These are phyloP conservation scores for Brachyistius frenatus DNA, from an alignment of 2,113 vertebrate genomes.

Conservation along the genomic window DNA sequence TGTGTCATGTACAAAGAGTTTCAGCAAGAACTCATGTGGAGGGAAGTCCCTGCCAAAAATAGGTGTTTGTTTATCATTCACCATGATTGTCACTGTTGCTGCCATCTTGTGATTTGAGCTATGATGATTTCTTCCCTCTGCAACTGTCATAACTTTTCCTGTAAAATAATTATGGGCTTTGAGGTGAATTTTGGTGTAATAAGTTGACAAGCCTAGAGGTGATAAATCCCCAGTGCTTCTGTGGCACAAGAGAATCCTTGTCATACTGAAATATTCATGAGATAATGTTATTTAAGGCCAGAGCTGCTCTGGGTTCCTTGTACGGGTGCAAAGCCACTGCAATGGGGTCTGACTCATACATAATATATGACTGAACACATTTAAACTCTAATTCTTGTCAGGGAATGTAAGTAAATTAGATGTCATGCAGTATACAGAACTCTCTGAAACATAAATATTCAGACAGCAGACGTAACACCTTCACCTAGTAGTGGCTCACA, in stretches of 20 bases:
- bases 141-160: conserved; percentile 42
- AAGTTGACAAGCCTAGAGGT: conserved; percentile 40
- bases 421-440: neutral
- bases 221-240: conserved; percentile 38
- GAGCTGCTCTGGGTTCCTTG: conserved; percentile 37
- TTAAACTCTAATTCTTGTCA: conserved; percentile 14
- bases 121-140: neutral
- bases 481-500: conserved; percentile 6
- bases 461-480: neutral
- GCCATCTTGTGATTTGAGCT: conserved; percentile 17
- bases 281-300: conserved; percentile 54
- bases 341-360: conserved; percentile 12
- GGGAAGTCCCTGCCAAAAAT: neutral
- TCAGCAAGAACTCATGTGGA: neutral
- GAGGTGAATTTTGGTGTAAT: conserved; percentile 44
- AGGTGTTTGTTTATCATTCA: neutral
- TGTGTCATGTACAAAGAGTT: conserved; percentile 23
- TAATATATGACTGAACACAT: conserved; percentile 10
- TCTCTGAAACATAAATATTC: neutral
- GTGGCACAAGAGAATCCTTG: conserved; percentile 36
- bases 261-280: conserved; percentile 66
- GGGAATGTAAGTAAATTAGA: neutral
- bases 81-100: neutral
- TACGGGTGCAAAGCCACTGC: conserved; percentile 39
- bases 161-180: conserved; percentile 36